A percentile compares a stretch with the other conserved stretches of the same genome.
phyloP scores from a whole-genome alignment of 2,888 invertebrate genomes.

The Calameuta filiformis region DNA sequence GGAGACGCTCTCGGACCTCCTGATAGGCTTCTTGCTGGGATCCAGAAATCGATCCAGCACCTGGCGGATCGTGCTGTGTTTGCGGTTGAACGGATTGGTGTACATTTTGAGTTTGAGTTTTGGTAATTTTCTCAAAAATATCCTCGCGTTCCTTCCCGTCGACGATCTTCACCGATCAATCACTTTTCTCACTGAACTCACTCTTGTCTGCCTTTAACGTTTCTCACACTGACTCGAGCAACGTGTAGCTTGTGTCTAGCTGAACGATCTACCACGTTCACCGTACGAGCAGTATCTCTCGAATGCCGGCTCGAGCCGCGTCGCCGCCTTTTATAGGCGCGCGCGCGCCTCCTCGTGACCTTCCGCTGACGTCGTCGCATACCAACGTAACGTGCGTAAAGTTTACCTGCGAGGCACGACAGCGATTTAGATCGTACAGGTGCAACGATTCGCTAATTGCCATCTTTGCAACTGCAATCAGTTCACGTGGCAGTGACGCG shows the following conservation, averaged over 20 bases:
- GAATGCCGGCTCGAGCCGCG: conserved; percentile 21
- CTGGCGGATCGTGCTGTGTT: conserved; percentile 76
- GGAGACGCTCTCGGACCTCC: conserved; percentile 56
- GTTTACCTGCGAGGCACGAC: not conserved
- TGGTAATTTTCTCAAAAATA: not conserved
- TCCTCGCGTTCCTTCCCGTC: not conserved
- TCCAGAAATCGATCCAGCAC: conserved; percentile 74
- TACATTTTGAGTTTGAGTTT: conserved; percentile 68
- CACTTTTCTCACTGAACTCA: no score
- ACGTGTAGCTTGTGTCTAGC: no score
- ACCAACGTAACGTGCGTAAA: not conserved
- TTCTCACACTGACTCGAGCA: no score
- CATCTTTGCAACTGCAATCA: no score
- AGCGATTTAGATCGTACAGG: not conserved
- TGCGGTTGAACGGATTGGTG: conserved; percentile 78
- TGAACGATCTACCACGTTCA: conserved; percentile 7
- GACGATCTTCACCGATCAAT: no score
- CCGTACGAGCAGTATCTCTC: conserved; percentile 21
- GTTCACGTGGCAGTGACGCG: no score
- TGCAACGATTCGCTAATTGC: not conserved
- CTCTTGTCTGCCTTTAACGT: no score
- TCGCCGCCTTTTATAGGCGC: conserved; percentile 28
- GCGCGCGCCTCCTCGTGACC: conserved; percentile 3
- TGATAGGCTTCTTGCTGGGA: conserved; percentile 60
- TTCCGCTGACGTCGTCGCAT: conserved; percentile 2